A percentile compares a stretch with the other conserved stretches of the same genome.
These are phyloP conservation scores for Cheilosia urbana DNA, from an alignment of 2,888 invertebrate genomes.

Conservation along the genomic window DNA sequence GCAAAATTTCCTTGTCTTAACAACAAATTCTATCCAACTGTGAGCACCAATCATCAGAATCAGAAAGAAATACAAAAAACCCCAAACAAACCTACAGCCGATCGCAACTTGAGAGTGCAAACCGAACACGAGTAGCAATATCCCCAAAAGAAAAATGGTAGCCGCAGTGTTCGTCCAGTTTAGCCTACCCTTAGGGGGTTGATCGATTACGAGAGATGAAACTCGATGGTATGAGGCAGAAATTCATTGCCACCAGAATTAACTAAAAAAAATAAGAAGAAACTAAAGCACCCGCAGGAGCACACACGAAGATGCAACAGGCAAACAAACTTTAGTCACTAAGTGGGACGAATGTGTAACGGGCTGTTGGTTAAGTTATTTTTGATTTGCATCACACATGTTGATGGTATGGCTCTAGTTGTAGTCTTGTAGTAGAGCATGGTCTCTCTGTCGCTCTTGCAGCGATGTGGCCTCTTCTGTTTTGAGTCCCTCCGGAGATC, in stretches of 20 bases:
- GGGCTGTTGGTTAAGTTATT: constrained; percentile 44
- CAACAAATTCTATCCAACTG: constrained; percentile 66
- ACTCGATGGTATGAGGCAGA: constrained; percentile 64
- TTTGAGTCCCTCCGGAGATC: constrained; percentile 68
- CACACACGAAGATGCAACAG: constrained; percentile 18
- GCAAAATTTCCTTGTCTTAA: constrained; percentile 26
- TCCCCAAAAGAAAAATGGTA: constrained; percentile 39
- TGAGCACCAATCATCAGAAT: constrained; percentile 56
- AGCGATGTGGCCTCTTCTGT: constrained; percentile 20
- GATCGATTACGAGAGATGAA: constrained; percentile 72
- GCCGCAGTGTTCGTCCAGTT: constrained; percentile 48
- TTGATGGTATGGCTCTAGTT: constrained; percentile 26
- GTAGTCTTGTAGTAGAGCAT: constrained; percentile 18
- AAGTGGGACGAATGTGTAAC: constrained; percentile 47
- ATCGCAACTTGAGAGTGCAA: constrained; percentile 7
- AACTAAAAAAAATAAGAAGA: constrained; percentile 24
- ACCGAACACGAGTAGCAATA: constrained; percentile 67
- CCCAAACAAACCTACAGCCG: constrained; percentile 23
- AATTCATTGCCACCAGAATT: constrained; percentile 73
- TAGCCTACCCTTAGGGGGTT: constrained; percentile 75
- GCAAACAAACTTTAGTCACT: constrained; percentile 47
- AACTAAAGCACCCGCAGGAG: constrained; percentile 2
- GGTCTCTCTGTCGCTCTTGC: constrained; percentile 8
- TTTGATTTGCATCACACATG: constrained; percentile 67
- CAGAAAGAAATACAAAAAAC: constrained; percentile 13